Base-by-base conservation (phyloP, 2,888 invertebrate species). In the Seira sanloemensis region DNA sequence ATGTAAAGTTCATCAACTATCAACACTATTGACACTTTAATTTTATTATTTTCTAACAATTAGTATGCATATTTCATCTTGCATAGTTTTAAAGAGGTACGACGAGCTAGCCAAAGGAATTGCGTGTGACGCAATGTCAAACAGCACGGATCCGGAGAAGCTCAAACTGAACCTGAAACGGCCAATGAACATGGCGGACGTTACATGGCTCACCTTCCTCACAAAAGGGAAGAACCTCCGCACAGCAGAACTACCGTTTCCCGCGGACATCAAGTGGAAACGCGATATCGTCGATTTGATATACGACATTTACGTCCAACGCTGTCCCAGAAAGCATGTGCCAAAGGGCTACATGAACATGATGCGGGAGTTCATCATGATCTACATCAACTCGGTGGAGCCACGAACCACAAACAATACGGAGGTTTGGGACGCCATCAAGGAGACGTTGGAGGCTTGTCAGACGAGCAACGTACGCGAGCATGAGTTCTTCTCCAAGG, bases 381-480 rank as follows among this genome's bases (percentile, higher is more conserved):
- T 80, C 27, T 80, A 80, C 24, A 5, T 74, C 4, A 80, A 80
- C 19, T 80, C 80, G 9, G 67, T 80, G 67, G 62, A 80, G 18
- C 67, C 54, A 0, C 73, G 79, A 5, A 25, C 9, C 5, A 50
- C 74, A 23, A 66, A 72, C 9, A 71, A 50, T 16, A 67, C 76
- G 0, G 16, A 26, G 0, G 66, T 68, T 2, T 82, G 82, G 82
- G 19, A 46, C 21, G 18, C 24, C 12, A 37, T 73, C 16, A 16
- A 1, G 16, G 37, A 26, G 18, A 65, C 79, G 2, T 25, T 79
- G 18, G 12, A 9, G 0, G 26, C 66, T 2, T 79, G 79, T 27
- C 21, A 27, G 21, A 26, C 19, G 12, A 50, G n/a, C 16, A 50
- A n/a, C n/a, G n/a, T n/a, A n/a, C n/a, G n/a, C n/a, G n/a, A n/a